These are phyloP conservation scores for Cyprinella venusta DNA, from an alignment of 2,797 vertebrate species.

Conservation along the genomic window DNA sequence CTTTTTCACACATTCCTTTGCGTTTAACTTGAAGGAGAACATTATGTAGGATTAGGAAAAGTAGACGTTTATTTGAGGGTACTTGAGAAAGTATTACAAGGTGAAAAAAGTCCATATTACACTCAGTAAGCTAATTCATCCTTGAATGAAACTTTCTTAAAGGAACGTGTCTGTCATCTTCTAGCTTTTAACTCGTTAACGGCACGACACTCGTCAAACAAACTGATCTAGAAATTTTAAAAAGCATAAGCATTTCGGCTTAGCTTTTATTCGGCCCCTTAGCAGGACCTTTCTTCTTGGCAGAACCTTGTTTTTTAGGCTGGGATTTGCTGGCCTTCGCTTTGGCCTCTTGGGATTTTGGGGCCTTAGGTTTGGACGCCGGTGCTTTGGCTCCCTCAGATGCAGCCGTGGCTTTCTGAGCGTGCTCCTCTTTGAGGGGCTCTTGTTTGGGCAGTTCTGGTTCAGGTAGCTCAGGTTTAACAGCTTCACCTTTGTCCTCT, in stretches of 20 bases:
- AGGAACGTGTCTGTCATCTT: slow-evolving; percentile 18
- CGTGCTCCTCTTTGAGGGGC: slow-evolving; percentile 1
- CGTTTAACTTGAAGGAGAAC: not conserved
- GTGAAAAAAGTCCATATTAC: slow-evolving; percentile 19
- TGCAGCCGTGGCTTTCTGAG: not conserved
- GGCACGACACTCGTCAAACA: slow-evolving; percentile 18
- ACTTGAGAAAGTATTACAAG: slow-evolving; percentile 29
- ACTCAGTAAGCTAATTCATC: not conserved
- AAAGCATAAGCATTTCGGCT: slow-evolving; percentile 28
- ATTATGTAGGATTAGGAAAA: not conserved
- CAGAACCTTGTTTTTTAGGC: slow-evolving; percentile 49
- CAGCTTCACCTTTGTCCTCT: slow-evolving; percentile 1
- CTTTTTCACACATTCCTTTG: not conserved
- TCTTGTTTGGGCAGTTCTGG: not conserved
- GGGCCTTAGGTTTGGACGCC: slow-evolving; percentile 35
- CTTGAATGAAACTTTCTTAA: slow-evolving; percentile 15
- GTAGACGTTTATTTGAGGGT: slow-evolving; percentile 39
- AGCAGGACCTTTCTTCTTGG: slow-evolving; percentile 69
- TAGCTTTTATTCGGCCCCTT: slow-evolving; percentile 71
- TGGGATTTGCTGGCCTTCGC: slow-evolving; percentile 27
- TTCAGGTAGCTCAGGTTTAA: slow-evolving; percentile 9
- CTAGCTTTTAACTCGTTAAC: not conserved
- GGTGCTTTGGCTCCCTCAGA: slow-evolving; percentile 18
- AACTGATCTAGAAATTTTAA: not conserved
- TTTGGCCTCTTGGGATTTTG: slow-evolving; percentile 48